Evolutionary conservation across 1,140 invertebrate genomes (phyloP).

Genomic region (Hyphantria cunea): DNA sequence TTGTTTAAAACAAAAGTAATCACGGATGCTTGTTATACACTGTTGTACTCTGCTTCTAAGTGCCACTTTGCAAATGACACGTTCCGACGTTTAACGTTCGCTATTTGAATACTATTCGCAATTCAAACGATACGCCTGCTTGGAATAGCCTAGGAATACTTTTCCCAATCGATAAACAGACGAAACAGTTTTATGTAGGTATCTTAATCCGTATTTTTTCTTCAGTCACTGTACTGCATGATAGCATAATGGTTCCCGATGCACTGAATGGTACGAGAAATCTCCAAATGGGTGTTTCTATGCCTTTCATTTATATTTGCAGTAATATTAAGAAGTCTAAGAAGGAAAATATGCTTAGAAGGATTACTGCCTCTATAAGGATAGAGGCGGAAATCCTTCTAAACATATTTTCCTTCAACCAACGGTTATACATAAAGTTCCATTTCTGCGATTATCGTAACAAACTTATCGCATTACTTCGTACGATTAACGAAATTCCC

Average conservation of each 20-base stretch:
- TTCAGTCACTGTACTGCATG: too few species aligned
- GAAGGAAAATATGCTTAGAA: too few species aligned
- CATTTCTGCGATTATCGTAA: too few species aligned
- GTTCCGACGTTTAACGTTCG: conserved; percentile 25
- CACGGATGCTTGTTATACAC: conserved; percentile 32
- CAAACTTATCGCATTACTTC: background rate
- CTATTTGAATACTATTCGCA: conserved; percentile 23
- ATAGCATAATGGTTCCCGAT: too few species aligned
- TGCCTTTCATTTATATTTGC: too few species aligned
- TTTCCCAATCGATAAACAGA: conserved; percentile 11
- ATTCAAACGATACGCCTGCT: conserved; percentile 17
- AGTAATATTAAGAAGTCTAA: too few species aligned
- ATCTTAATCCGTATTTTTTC: too few species aligned
- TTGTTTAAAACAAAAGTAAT: conserved; percentile 40
- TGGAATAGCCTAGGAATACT: conserved; percentile 16
- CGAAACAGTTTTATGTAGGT: too few species aligned
- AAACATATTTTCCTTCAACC: background rate
- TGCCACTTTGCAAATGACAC: conserved; percentile 29
- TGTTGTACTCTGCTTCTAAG: conserved; percentile 5
- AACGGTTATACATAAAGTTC: too few species aligned
- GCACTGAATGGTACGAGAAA: too few species aligned
- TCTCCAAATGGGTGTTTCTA: too few species aligned
- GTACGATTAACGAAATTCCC: background rate
- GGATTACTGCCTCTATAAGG: too few species aligned
- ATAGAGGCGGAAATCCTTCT: background rate